Base-by-base conservation (phyloP, 1,140 invertebrate genomes). In the Drosophila willistoni region DNA sequence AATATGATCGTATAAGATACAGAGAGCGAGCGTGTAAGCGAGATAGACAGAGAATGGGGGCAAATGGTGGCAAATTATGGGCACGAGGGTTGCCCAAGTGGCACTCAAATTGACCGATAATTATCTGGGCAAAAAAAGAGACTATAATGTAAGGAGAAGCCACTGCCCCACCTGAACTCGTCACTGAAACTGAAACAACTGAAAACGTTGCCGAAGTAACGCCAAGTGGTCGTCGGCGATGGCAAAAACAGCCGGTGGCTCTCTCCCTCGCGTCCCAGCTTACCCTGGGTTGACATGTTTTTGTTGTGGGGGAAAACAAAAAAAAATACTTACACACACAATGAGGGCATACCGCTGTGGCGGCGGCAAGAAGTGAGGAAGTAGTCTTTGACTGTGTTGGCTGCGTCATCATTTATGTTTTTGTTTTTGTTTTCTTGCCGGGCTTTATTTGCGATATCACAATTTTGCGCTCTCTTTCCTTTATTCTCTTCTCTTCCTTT, bases 91-190 rank as follows among this genome's bases (percentile, higher is more conserved):
- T 51, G 17, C 44, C 44, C 44, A 51, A 51, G 44, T 51, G 44
- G 61, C 41, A 57, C 60, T 41, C 44, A 56, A 44, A 64, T 61
- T 80, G 78, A 77, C 79, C 79, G 79, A 74, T 82, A 64, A 77
- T 59, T 19, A 51, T 36, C 29, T 22, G 29, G 14, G 17, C 42
- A 44, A 36, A 34, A 39, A 56, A 36, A 64, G 36, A 25, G 47
- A 22, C 14, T 12, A 19, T 12, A 33, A n/a, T 25, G 14, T 17
- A 12, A 51, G 44, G 14, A 59, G 56, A 13, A 61, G 68, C 74
- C 70, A 66, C 83, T 68, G 81, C 83, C 83, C 76, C 77, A 83
- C 83, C 84, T 89, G 83, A 87, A 80, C 80, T 77, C 83, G 83
- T 80, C 83, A 73, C 80, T 68, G 59, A 72, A 72, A 75, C 83